phyloP scores from a whole-genome alignment of 2,797 vertebrate genomes.

The Tachyglossus aculeatus region DNA sequence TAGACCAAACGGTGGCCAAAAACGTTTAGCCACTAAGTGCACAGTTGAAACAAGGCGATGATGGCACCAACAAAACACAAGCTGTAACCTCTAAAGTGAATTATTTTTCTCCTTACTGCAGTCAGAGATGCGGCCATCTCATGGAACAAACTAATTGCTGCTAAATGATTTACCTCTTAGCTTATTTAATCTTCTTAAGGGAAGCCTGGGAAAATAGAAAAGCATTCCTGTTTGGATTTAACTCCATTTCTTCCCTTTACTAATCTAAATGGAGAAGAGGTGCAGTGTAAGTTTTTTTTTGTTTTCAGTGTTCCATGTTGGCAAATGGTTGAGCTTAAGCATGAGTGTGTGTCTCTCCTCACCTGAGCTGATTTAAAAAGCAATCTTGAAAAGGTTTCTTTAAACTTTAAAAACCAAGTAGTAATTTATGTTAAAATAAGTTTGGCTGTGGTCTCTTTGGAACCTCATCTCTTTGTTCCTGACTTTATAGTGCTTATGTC shows the following conservation, averaged over 20 bases:
- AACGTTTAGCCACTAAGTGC: too few species aligned
- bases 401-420: neutral
- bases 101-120: neutral
- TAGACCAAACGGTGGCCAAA: too few species aligned
- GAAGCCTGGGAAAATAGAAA: too few species aligned
- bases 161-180: neutral
- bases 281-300: neutral
- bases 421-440: neutral
- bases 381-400: too few species aligned
- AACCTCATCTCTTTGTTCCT: neutral
- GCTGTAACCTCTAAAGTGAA: too few species aligned
- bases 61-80: too few species aligned
- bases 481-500: neutral
- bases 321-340: neutral
- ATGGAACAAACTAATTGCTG: slow-evolving; percentile 14
- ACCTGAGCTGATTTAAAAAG: too few species aligned
- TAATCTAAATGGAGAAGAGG: neutral
- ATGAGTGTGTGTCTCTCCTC: neutral
- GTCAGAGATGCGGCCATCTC: neutral
- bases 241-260: neutral
- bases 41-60: too few species aligned
- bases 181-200: neutral
- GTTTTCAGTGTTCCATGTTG: neutral
- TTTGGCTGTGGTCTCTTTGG: neutral
- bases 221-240: neutral